Conservation (phyloP, 2,888 invertebrate species). For the Asteroscopus sphinx region DNA sequence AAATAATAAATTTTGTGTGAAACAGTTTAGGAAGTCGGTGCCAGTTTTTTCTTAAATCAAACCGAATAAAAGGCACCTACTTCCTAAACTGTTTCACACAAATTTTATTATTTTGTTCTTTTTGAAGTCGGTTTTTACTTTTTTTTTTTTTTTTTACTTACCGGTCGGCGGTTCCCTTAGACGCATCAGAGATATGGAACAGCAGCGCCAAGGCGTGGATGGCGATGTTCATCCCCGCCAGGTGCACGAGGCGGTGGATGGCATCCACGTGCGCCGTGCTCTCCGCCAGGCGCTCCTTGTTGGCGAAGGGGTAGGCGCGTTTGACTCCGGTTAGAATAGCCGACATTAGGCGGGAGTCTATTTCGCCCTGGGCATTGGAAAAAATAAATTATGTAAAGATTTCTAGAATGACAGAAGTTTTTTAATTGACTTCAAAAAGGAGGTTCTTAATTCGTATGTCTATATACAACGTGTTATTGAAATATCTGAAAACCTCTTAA, state of each 20-base stretch:
- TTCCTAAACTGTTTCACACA: too few relatives aligned
- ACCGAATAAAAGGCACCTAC: too few relatives aligned
- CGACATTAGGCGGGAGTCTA: constrained; percentile 94
- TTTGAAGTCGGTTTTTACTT: neutral
- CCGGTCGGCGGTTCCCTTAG: constrained; percentile 89
- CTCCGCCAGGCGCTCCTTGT: constrained; percentile 87
- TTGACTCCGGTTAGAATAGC: constrained; percentile 95
- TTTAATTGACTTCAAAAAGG: too few relatives aligned
- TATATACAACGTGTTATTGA: too few relatives aligned
- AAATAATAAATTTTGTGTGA: too few relatives aligned
- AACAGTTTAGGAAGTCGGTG: too few relatives aligned
- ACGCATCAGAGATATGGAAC: constrained; percentile 87
- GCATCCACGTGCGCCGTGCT: constrained; percentile 92
- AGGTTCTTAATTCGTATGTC: too few relatives aligned
- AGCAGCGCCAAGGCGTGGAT: constrained; percentile 88
- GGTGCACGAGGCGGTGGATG: constrained; percentile 93
- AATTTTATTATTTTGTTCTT: too few relatives aligned
- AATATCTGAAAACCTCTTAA: too few relatives aligned
- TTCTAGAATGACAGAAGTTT: too few relatives aligned
- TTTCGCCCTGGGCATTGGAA: constrained; percentile 88
- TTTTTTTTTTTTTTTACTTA: constrained; percentile 69
- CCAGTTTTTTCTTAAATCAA: too few relatives aligned
- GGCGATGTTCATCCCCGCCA: constrained; percentile 91
- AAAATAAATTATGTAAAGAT: neutral
- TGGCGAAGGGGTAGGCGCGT: constrained; percentile 95